Percentiles rank a stretch among this genome's conserved stretches.
phyloP scores from a whole-genome alignment of 2,797 vertebrate genomes.

The Rhadinocentrus ornatus region DNA sequence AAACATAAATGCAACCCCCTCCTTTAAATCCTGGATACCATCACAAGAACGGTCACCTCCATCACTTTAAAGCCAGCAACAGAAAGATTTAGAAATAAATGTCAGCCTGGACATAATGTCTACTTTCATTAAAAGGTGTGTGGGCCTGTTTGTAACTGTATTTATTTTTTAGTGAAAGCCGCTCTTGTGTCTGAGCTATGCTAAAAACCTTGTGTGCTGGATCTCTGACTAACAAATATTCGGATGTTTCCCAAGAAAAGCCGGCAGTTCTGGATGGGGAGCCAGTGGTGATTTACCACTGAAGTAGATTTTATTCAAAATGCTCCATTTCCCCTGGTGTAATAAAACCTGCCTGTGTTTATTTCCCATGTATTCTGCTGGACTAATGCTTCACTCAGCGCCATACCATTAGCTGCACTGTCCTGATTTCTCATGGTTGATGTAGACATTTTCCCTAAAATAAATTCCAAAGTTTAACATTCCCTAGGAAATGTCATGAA shows the following conservation, averaged over 20 bases:
- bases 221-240: conserved; percentile 57
- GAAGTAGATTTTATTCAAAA: not conserved
- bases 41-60: too few species aligned
- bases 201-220: conserved; percentile 4
- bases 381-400: conserved; percentile 12
- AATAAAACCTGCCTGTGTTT: not conserved
- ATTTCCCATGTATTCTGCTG: conserved; percentile 22
- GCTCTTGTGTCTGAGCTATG: too few species aligned
- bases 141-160: too few species aligned
- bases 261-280: not conserved
- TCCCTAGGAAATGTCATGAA: conserved; percentile 60
- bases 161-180: too few species aligned
- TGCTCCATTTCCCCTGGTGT: not conserved
- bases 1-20: too few species aligned
- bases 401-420: conserved; percentile 6
- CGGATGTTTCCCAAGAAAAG: conserved; percentile 28
- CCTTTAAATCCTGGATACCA: too few species aligned
- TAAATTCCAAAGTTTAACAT: conserved; percentile 53
- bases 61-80: too few species aligned
- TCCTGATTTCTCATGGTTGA: conserved; percentile 18
- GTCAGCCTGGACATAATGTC: too few species aligned
- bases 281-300: conserved; percentile 24
- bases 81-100: too few species aligned
- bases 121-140: too few species aligned
- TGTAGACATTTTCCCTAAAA: conserved; percentile 34